Evolutionary conservation across 2,888 invertebrate species (phyloP).

Genomic region (Drosophila barbarae): DNA sequence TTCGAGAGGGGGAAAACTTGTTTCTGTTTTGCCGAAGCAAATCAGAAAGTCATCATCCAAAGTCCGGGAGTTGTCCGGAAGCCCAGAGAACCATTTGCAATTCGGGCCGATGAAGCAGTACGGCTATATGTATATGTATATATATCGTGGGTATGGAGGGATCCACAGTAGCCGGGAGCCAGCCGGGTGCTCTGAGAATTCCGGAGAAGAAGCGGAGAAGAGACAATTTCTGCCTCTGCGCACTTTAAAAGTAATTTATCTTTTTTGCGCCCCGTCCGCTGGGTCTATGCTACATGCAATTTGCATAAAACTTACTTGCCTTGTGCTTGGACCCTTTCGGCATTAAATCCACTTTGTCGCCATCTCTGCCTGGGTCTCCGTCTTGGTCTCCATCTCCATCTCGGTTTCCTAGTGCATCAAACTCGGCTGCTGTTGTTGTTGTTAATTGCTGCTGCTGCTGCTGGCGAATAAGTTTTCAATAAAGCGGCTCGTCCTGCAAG

Average conservation of each 20-base stretch:
- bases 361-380: slow-evolving; percentile 8
- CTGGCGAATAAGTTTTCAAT: slow-evolving; percentile 68
- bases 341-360: slow-evolving; percentile 62
- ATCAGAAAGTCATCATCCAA: slow-evolving; percentile 69
- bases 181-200: slow-evolving; percentile 2
- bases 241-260: slow-evolving; percentile 74
- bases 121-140: not conserved
- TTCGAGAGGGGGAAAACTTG: slow-evolving; percentile 39
- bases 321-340: slow-evolving; percentile 48
- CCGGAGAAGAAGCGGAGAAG: slow-evolving; percentile 5
- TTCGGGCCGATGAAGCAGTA: slow-evolving; percentile 50
- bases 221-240: slow-evolving; percentile 36
- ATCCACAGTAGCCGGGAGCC: slow-evolving; percentile 1
- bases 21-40: slow-evolving; percentile 66
- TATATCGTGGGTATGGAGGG: slow-evolving; percentile 1
- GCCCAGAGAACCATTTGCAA: slow-evolving; percentile 51
- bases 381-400: slow-evolving; percentile 5
- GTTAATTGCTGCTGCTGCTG: slow-evolving; percentile 57
- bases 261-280: slow-evolving; percentile 44
- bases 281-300: slow-evolving; percentile 55
- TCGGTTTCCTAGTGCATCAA: slow-evolving; percentile 17
- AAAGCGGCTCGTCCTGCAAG: slow-evolving; percentile 46
- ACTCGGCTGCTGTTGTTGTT: slow-evolving; percentile 23
- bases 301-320: slow-evolving; percentile 66
- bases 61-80: slow-evolving; percentile 47